phyloP scores from a whole-genome alignment of 2,888 invertebrate species.

The Acanthopleura granulata region DNA sequence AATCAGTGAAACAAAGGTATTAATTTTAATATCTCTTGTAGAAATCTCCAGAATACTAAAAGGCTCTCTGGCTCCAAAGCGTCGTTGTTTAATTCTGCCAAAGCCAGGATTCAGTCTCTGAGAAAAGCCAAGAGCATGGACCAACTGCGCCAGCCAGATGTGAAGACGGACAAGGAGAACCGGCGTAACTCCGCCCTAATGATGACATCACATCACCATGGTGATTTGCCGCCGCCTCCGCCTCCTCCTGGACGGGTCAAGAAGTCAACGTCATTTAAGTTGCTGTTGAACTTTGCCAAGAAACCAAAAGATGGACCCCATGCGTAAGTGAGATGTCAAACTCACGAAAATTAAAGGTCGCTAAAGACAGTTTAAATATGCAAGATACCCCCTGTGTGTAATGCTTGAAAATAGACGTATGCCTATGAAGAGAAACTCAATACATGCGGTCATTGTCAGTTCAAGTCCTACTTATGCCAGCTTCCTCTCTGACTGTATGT shows the following conservation, averaged over 20 bases:
- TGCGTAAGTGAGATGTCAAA: neutral
- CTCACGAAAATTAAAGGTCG: too few species aligned
- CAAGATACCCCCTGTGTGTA: too few species aligned
- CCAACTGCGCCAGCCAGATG: conserved; percentile 4
- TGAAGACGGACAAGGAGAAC: neutral
- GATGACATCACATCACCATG: neutral
- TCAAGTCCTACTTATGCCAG: too few species aligned
- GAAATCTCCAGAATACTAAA: conserved; percentile 1
- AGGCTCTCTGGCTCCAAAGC: neutral
- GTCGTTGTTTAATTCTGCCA: conserved; percentile 20
- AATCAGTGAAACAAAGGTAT: neutral
- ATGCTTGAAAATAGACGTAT: too few species aligned
- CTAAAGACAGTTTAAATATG: too few species aligned
- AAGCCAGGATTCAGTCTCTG: conserved; percentile 27
- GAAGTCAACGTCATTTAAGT: conserved; percentile 43
- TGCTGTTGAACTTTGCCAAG: conserved; percentile 37
- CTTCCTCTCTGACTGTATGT: too few species aligned
- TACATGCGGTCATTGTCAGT: too few species aligned
- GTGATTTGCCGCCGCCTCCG: neutral
- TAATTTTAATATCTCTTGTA: neutral
- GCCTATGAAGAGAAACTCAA: too few species aligned
- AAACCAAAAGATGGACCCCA: conserved; percentile 21
- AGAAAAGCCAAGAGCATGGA: conserved; percentile 52
- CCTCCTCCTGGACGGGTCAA: conserved; percentile 27
- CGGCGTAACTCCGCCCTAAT: neutral